phyloP scores from a whole-genome alignment of 2,797 vertebrate species.

The Xiphorhynchus erythropygius region DNA sequence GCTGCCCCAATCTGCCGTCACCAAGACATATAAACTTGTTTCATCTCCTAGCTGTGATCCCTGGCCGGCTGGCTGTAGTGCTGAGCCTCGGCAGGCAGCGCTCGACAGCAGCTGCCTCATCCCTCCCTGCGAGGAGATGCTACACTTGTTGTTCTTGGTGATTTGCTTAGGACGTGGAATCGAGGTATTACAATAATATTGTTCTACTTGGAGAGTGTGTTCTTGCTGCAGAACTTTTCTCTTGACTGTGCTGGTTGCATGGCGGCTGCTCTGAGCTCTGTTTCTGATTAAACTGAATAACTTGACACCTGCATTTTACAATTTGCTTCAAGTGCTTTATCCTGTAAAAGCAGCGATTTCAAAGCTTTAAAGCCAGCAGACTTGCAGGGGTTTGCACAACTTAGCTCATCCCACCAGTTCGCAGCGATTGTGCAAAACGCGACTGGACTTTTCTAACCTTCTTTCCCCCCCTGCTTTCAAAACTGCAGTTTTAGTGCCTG shows the following conservation, averaged over 20 bases:
- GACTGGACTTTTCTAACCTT: background rate
- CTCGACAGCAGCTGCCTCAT: background rate
- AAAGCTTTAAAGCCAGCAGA: slow-evolving; percentile 39
- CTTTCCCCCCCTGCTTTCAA: background rate
- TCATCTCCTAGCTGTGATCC: background rate
- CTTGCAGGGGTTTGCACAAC: slow-evolving; percentile 42
- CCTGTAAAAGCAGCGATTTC: slow-evolving; percentile 53
- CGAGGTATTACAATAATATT: background rate
- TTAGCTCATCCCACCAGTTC: background rate
- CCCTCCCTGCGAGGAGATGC: background rate
- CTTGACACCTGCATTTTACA: slow-evolving; percentile 64
- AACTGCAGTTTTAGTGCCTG: background rate
- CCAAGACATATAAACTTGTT: background rate
- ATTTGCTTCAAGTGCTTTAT: slow-evolving; percentile 58
- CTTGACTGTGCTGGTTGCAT: background rate
- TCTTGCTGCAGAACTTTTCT: slow-evolving; percentile 46
- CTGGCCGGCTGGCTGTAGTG: background rate
- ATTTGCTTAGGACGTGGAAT: background rate
- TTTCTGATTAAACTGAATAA: slow-evolving; percentile 64
- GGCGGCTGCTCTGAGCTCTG: slow-evolving; percentile 18
- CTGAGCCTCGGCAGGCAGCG: background rate
- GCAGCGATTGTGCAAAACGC: background rate
- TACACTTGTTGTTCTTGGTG: slow-evolving; percentile 5
- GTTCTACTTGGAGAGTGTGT: background rate
- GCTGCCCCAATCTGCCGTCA: background rate